phyloP scores from a whole-genome alignment of 2,797 vertebrate genomes.

The Mormyrops attenuatus region DNA sequence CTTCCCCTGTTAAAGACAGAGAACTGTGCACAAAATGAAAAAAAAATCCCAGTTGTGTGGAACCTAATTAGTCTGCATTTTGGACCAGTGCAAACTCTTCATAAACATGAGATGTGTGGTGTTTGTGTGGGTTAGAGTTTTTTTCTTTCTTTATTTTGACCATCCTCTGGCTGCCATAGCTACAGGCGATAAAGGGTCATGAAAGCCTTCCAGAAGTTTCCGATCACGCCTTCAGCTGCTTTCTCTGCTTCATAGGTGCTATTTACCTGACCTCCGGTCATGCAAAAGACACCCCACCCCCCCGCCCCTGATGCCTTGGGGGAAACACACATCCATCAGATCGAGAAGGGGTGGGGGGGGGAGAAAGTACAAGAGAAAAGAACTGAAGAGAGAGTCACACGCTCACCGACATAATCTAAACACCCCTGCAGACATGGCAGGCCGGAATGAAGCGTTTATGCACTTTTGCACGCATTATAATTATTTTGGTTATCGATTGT shows the following conservation, averaged over 20 bases:
- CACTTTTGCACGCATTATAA: not conserved
- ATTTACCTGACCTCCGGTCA: not conserved
- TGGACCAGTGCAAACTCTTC: not conserved
- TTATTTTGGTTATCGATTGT: not conserved
- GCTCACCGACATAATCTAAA: not conserved
- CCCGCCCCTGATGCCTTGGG: not conserved
- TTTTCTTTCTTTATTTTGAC: not conserved
- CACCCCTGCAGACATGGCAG: not conserved
- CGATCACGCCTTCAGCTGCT: not conserved
- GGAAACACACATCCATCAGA: slow-evolving; percentile 22
- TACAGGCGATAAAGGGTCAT: not conserved
- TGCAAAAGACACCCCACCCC: not conserved
- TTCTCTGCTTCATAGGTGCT: not conserved
- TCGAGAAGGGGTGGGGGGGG: slow-evolving; percentile 29
- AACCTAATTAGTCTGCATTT: not conserved
- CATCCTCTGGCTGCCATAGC: not conserved
- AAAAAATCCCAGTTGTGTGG: not conserved
- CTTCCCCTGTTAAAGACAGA: not conserved
- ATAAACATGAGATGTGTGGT: not conserved
- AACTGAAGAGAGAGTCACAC: slow-evolving; percentile 21
- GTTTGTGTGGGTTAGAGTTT: not conserved
- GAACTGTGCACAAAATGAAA: not conserved
- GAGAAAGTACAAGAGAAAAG: slow-evolving; percentile 17
- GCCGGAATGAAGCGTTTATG: not conserved
- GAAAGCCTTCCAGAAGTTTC: not conserved